Evolutionary conservation across 2,113 vertebrate genomes (phyloP).

Genomic region (Antidorcas marsupialis): DNA sequence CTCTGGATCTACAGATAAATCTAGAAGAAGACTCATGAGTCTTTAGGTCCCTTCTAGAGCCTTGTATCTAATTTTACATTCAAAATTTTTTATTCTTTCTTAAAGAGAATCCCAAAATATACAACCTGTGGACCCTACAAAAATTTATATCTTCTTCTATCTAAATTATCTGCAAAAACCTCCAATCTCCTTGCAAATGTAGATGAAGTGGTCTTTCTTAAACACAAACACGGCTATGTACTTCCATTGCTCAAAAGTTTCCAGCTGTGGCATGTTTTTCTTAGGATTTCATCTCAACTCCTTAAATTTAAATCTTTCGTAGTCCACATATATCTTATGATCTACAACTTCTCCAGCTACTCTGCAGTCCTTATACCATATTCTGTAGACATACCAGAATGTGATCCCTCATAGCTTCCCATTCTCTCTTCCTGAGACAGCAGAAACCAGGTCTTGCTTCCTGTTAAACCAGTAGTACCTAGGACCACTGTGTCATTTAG

Average conservation of each 20-base stretch:
- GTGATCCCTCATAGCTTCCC: not conserved
- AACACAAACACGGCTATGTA: not conserved
- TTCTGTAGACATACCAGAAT: not conserved
- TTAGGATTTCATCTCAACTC: not conserved
- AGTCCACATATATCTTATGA: not conserved
- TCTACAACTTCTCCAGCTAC: not conserved
- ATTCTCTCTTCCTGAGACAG: not conserved
- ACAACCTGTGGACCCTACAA: not conserved
- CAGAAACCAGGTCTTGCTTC: not conserved
- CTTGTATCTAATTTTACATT: not conserved
- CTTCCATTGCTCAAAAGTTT: not conserved
- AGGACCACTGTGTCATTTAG: not conserved
- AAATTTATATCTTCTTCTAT: not conserved
- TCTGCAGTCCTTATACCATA: not conserved
- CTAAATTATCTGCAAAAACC: not conserved
- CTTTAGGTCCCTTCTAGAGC: not conserved
- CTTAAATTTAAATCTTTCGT: not conserved
- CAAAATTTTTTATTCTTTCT: not conserved
- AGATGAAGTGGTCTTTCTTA: not conserved
- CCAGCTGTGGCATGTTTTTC: not conserved
- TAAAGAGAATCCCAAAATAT: not conserved
- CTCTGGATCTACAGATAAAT: not conserved
- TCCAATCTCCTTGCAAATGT: not conserved
- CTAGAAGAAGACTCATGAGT: not conserved
- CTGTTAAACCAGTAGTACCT: not conserved